Evolutionary conservation across 1,140 invertebrate genomes (phyloP).

Genomic region (Diploscapter pachys): DNA sequence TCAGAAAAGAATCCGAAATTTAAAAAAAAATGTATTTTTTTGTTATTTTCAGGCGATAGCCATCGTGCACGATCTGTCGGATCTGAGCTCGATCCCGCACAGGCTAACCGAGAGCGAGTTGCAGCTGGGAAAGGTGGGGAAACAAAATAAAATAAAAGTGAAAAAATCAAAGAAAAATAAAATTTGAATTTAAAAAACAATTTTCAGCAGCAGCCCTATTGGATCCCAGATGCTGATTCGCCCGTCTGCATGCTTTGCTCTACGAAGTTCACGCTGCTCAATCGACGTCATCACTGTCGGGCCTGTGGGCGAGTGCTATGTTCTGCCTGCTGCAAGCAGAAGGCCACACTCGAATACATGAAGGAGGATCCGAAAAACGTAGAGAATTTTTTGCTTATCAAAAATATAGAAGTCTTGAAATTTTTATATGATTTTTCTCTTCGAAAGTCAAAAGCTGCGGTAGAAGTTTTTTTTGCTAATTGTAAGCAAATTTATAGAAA

Average conservation of each 20-base stretch:
- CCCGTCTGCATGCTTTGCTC: constrained; percentile 25
- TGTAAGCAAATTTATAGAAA: too few relatives aligned
- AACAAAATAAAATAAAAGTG: too few relatives aligned
- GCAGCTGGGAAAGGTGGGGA: constrained; percentile 16
- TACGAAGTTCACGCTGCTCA: constrained; percentile 17
- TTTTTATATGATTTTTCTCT: too few relatives aligned
- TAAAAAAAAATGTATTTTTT: too few relatives aligned
- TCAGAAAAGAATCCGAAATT: too few relatives aligned
- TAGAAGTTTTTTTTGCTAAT: too few relatives aligned
- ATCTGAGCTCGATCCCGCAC: constrained; percentile 10
- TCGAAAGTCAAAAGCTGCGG: too few relatives aligned
- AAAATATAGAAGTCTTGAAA: too few relatives aligned
- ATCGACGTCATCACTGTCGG: constrained; percentile 26
- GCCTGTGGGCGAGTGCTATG: constrained; percentile 29
- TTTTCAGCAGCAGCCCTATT: constrained; percentile 20
- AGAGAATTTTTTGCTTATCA: too few relatives aligned
- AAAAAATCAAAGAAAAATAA: too few relatives aligned
- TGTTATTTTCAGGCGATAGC: constrained; percentile 29
- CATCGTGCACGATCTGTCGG: constrained; percentile 17
- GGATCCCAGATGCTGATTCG: constrained; percentile 30
- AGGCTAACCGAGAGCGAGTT: constrained; percentile 25
- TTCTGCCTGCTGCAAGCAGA: constrained; percentile 15
- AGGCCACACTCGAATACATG: constrained; percentile 21
- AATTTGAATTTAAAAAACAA: too few relatives aligned
- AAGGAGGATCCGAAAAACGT: constrained; percentile 16